A percentile compares a stretch with the other conserved stretches of the same genome.
Conservation (phyloP, 1,140 invertebrate genomes). For the Zaprionus capensis region DNA sequence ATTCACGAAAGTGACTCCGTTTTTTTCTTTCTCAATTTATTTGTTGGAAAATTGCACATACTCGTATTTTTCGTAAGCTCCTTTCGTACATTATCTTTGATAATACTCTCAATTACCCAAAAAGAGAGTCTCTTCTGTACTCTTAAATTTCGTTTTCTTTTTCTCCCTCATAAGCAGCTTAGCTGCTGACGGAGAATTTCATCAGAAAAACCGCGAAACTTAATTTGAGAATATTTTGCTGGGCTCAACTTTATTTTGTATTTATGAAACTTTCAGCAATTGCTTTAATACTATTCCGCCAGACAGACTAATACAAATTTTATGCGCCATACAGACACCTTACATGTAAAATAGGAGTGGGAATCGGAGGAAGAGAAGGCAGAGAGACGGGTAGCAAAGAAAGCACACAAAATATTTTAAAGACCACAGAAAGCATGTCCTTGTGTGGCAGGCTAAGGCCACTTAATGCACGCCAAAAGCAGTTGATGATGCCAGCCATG, state of each 20-base stretch:
- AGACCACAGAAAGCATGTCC: conserved; percentile 78
- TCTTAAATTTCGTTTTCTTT: conserved; percentile 9
- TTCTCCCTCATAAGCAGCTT: conserved; percentile 34
- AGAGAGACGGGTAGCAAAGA: background rate
- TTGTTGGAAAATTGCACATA: background rate
- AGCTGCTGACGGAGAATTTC: background rate
- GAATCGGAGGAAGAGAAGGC: background rate
- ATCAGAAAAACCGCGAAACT: conserved; percentile 16
- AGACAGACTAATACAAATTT: conserved; percentile 61
- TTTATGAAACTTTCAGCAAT: conserved; percentile 29
- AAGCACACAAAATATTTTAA: conserved; percentile 60
- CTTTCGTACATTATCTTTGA: conserved; percentile 20
- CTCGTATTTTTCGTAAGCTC: conserved; percentile 9
- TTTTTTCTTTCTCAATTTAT: conserved; percentile 2
- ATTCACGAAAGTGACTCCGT: too few relatives aligned
- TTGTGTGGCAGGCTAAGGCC: conserved; percentile 73
- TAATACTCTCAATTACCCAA: conserved; percentile 31
- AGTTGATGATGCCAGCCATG: conserved; percentile 55
- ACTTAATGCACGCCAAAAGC: conserved; percentile 81
- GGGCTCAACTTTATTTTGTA: background rate
- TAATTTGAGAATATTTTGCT: conserved; percentile 22
- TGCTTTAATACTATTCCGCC: conserved; percentile 37
- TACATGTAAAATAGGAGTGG: conserved; percentile 13
- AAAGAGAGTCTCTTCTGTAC: background rate
- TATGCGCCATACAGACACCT: conserved; percentile 59